These are phyloP conservation scores for Drosophila demipolita DNA, from an alignment of 2,888 invertebrate genomes.

Conservation along the genomic window DNA sequence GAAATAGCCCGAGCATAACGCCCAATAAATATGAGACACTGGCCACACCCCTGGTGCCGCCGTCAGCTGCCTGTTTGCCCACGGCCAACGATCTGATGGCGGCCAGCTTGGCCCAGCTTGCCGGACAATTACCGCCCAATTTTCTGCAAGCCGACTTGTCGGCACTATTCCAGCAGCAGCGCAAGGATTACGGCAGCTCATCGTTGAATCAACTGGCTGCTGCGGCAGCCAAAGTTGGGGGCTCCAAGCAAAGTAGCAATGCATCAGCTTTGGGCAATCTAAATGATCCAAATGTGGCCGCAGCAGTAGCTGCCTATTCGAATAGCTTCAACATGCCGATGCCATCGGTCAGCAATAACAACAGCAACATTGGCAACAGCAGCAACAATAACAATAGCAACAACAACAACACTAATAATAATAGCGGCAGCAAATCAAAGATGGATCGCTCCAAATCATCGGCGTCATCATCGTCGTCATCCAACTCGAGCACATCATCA, in stretches of 20 bases:
- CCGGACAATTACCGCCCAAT: slow-evolving; percentile 84
- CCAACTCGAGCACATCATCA: slow-evolving; percentile 80
- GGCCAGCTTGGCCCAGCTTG: slow-evolving; percentile 83
- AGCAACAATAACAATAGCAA: slow-evolving; percentile 35
- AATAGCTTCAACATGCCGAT: slow-evolving; percentile 81
- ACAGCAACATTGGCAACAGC: slow-evolving; percentile 32
- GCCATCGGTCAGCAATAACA: slow-evolving; percentile 45
- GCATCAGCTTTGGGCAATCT: slow-evolving; percentile 49
- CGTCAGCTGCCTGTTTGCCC: slow-evolving; percentile 69
- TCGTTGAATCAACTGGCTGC: slow-evolving; percentile 84
- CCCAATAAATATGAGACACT: slow-evolving; percentile 82
- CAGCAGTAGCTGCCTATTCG: slow-evolving; percentile 81
- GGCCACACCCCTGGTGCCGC: slow-evolving; percentile 58
- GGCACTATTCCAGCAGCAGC: slow-evolving; percentile 82
- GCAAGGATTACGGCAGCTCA: slow-evolving; percentile 84
- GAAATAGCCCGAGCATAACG: slow-evolving; percentile 84
- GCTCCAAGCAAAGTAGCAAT: slow-evolving; percentile 63
- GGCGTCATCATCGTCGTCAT: slow-evolving; percentile 80
- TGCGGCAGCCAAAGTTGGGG: slow-evolving; percentile 84
- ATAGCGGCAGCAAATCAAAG: slow-evolving; percentile 76
- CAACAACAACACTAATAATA: slow-evolving; percentile 39
- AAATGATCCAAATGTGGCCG: slow-evolving; percentile 80
- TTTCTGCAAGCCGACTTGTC: slow-evolving; percentile 83
- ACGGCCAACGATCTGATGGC: slow-evolving; percentile 84
- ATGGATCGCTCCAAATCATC: slow-evolving; percentile 81